Base-by-base conservation (phyloP, 2,888 invertebrate species). In the Phengaris arion region DNA sequence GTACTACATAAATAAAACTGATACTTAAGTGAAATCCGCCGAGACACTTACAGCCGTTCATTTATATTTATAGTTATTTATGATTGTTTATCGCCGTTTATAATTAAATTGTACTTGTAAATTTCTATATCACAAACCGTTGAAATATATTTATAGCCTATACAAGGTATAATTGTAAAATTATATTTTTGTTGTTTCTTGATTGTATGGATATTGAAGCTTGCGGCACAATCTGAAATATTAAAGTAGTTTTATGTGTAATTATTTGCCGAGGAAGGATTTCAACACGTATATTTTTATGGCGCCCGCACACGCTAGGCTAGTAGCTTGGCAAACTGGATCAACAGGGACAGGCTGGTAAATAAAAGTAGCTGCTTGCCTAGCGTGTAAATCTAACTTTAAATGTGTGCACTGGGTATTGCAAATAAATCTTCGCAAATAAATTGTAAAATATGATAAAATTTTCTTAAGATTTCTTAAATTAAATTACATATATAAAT, bases 171-270 rank as follows among this genome's bases (percentile, higher is more conserved):
- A 57, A 15, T 74, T 73, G 52, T 12, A 57, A 57, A 57, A 46
- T 70, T 48, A 70, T 48, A 15, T 70, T 48, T 10, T 48, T 10
- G 12, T 46, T 48, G 45, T 70, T 70, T 70, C 10, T 70, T 48
- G 15, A 5, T 51, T 51, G 9, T 70, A 13, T 70, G 51, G 46
- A 51, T 70, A 45, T 46, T 22, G 51, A 15, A 6, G 13, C 48
- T 57, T n/a, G 57, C 15, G 57, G 57, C 57, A 9, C 80, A 84
- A 83, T 84, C 82, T 81, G 80, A 85, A 81, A 82, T 82, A 81
- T 82, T 7, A 55, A n/a, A n/a, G 55, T 55, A n/a, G 13, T 55
- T 55, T 55, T 55, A 55, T 55, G 55, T n/a, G 7, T 0, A 13
- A 55, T 13, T 55, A 55, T 35, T 35, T 35, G 35, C 2, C 2